Evolutionary conservation across 2,113 vertebrate species (phyloP).

Genomic region (Centropus unirufus): DNA sequence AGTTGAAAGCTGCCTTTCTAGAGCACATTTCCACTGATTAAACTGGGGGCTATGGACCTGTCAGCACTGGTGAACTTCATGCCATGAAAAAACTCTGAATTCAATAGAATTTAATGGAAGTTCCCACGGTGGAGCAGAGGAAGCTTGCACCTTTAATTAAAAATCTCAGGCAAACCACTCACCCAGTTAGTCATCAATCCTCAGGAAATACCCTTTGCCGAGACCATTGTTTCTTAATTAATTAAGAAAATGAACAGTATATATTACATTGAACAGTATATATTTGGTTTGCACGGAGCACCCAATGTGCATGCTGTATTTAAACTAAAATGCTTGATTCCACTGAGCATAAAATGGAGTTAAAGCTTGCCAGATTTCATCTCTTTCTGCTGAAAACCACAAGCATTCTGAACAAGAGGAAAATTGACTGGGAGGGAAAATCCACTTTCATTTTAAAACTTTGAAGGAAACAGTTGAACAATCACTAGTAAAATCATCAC

Average conservation of each 20-base stretch:
- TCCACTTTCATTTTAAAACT: neutral
- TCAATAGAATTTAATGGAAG: slow-evolving; percentile 22
- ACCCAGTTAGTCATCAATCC: slow-evolving; percentile 14
- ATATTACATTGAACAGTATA: neutral
- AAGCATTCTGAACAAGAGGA: neutral
- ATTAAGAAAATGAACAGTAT: neutral
- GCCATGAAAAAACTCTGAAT: neutral
- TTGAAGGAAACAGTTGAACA: neutral
- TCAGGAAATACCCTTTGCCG: slow-evolving; percentile 2
- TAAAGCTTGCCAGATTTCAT: neutral
- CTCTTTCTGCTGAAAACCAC: neutral
- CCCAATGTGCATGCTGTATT: neutral
- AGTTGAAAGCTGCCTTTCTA: neutral
- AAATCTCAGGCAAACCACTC: slow-evolving; percentile 26
- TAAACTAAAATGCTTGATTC: neutral
- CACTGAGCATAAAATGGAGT: neutral
- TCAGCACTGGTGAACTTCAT: neutral
- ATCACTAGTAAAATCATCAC: neutral
- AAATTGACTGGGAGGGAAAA: neutral
- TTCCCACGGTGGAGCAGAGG: slow-evolving; percentile 17
- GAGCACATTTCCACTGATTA: neutral
- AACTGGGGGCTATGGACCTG: neutral
- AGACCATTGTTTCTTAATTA: slow-evolving; percentile 48
- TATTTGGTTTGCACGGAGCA: neutral
- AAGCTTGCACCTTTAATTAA: slow-evolving; percentile 51